A percentile compares a stretch with the other conserved stretches of the same genome.
Conservation (phyloP, 2,797 vertebrate genomes). For the Peromyscus nudipes region DNA sequence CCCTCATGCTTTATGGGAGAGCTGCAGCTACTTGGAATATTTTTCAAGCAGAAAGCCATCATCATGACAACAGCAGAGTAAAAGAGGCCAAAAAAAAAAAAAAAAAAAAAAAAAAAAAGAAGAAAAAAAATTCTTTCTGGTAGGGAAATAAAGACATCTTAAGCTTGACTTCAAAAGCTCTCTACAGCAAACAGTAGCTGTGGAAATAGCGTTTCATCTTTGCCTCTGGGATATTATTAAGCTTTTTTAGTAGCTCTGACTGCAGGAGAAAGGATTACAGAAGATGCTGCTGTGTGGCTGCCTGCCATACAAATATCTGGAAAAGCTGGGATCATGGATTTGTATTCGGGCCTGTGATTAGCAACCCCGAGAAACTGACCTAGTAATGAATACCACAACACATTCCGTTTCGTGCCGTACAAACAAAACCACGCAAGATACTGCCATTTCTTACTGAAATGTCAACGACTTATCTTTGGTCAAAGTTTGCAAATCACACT, state of each 20-base stretch:
- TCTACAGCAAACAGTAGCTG: slow-evolving; percentile 96
- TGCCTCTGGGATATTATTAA: slow-evolving; percentile 99
- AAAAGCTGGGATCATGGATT: slow-evolving; percentile 88
- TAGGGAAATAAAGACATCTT: slow-evolving; percentile 99
- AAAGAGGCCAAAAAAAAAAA: slow-evolving; percentile 85
- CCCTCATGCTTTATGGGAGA: slow-evolving; percentile 87
- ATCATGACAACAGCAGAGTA: slow-evolving; percentile 89
- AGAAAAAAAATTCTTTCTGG: slow-evolving; percentile 90
- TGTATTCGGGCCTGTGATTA: slow-evolving; percentile 88
- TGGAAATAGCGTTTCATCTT: slow-evolving; percentile 97
- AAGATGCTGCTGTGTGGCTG: slow-evolving; percentile 92
- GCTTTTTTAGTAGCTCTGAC: slow-evolving; percentile 95
- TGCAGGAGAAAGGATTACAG: slow-evolving; percentile 93
- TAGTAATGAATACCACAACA: slow-evolving; percentile 83
- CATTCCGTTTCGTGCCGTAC: slow-evolving; percentile 70
- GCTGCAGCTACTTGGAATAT: slow-evolving; percentile 87
- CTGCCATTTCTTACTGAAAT: slow-evolving; percentile 78
- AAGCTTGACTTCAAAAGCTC: slow-evolving; percentile 97
- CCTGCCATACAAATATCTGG: slow-evolving; percentile 91
- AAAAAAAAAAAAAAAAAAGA: slow-evolving; percentile 71
- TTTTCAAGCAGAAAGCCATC: slow-evolving; percentile 89
- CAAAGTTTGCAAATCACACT: slow-evolving; percentile 65
- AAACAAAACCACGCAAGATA: slow-evolving; percentile 81
- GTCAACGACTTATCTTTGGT: slow-evolving; percentile 83
- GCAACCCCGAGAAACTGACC: slow-evolving; percentile 87